Evolutionary conservation across 2,113 vertebrate species (phyloP), one percentile per base, ranked within the genome.

Genomic region (Todiramphus saurophagus): DNA sequence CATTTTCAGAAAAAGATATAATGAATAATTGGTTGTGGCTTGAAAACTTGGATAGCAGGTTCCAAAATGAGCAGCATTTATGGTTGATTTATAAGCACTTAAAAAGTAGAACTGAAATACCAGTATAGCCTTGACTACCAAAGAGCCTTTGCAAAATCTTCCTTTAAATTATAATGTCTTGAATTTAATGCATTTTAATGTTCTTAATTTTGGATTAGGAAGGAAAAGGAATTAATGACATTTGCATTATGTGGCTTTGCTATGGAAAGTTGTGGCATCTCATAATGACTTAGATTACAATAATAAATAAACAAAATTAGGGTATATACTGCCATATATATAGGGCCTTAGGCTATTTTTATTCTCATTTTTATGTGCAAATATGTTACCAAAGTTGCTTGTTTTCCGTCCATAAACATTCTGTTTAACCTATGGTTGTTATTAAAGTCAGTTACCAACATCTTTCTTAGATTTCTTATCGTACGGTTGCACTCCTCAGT

Each of bases 131-230:
- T 94, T 94, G 72, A 86, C 83, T 95, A 96, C 69, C 69, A 76
- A 89, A 75, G 48, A 89, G 44, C 79, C 74, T 91, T 93, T 87
- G 84, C 89, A 92, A 96, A 94, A 83, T 79, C 66, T 75, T 66
- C 13, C 46, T 87, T 87, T 94, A 94, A 89, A 94, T 92, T 89
- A 73, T 79, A 92, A 92, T 94, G 87, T 30, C 83, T 94, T 92
- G 92, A 87, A 78, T 94, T 89, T 94, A 97, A 96, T 95, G 86
- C 86, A 95, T 95, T 95, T 94, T 96, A 96, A 93, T 92, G 95
- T 69, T 96, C 89, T 81, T 95, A 95, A 95, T 95, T 97, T 91
- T 89, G 89, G 88, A 93, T 93, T 91, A 94, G 66, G 67, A 89
- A 87, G 62, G 41, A 83, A 93, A 58, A 96, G 31, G 58, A 94